These are phyloP conservation scores for Aspidoscelis tigris DNA, from an alignment of 2,113 vertebrate species.

Conservation along the genomic window DNA sequence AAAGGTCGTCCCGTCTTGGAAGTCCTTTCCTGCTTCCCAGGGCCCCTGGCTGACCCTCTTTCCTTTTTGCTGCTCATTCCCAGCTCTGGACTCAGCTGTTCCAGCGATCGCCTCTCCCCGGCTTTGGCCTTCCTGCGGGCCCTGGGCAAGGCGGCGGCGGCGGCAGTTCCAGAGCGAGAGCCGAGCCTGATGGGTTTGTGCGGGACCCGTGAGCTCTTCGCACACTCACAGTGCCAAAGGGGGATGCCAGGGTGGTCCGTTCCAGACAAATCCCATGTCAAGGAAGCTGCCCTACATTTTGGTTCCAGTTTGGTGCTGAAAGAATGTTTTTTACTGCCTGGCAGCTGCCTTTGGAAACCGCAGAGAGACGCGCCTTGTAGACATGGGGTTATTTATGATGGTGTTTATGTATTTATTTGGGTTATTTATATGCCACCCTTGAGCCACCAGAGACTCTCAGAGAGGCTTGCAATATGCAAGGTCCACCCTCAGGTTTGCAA, in stretches of 20 bases:
- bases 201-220: too few relatives aligned
- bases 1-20: constrained; percentile 16
- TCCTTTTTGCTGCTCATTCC: constrained; percentile 10
- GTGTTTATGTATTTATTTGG: not conserved
- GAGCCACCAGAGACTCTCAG: not conserved
- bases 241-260: too few relatives aligned
- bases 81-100: constrained; percentile 19
- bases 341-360: not conserved
- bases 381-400: too few relatives aligned
- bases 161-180: not conserved
- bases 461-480: not conserved
- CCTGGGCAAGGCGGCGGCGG: not conserved
- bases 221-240: too few relatives aligned
- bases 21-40: constrained; percentile 21
- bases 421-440: not conserved
- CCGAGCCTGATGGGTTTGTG: too few relatives aligned
- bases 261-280: not conserved
- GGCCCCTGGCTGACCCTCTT: constrained; percentile 23
- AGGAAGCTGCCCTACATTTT: not conserved
- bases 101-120: not conserved
- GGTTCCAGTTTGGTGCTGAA: too few relatives aligned
- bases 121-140: not conserved
- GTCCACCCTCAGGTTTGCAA: too few relatives aligned
- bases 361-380: not conserved
- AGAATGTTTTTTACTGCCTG: not conserved